Evolutionary conservation across 2,888 invertebrate genomes (phyloP), one percentile per base, ranked within the genome.

Genomic region (Girardia tigrina): DNA sequence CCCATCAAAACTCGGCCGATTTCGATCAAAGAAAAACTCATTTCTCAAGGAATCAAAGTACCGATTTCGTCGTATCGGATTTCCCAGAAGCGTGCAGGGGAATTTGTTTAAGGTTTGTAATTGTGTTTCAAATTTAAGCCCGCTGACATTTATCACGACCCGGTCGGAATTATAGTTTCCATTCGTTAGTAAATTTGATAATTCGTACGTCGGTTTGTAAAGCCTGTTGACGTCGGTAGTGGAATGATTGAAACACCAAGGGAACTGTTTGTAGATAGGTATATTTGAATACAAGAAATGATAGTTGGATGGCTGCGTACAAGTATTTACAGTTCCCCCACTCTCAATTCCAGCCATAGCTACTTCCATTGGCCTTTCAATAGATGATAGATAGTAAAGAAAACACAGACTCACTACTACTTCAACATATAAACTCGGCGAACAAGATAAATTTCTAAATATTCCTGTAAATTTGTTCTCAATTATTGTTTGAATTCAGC

Each of bases 21-120:
- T 95, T 84, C 95, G 89, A 88, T 97, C 95, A 88, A 97, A 97
- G 88, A 97, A 97, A 88, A 94, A 97, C 88, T 97, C 95, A 89
- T 95, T 94, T 87, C 94, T 84, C 82, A 94, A 87, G 80, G 94
- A 92, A 88, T 97, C 95, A 88, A 94, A 97, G 88, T 94, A 97
- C 85, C 94, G 89, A 86, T 94, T 92, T 85, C 95, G 88, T 78
- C 83, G 82, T 71, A 80, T 78, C 27, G 84, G 82, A 93, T 94
- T 86, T 29, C 95, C 97, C 84, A 97, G 89, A 84, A 97, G 88
- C 83, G 95, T 95, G 87, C 95, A 94, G 85, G 95, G 95, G 88
- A 95, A 97, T 88, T 95, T 94, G 87, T 94, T 94, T 84, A 97
- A 88, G 84, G 95, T 97, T 86, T 94, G 89, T 84, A 94, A 88